phyloP scores from a whole-genome alignment of 92 coral and sea anemone genomes.

The Porites lobata region DNA sequence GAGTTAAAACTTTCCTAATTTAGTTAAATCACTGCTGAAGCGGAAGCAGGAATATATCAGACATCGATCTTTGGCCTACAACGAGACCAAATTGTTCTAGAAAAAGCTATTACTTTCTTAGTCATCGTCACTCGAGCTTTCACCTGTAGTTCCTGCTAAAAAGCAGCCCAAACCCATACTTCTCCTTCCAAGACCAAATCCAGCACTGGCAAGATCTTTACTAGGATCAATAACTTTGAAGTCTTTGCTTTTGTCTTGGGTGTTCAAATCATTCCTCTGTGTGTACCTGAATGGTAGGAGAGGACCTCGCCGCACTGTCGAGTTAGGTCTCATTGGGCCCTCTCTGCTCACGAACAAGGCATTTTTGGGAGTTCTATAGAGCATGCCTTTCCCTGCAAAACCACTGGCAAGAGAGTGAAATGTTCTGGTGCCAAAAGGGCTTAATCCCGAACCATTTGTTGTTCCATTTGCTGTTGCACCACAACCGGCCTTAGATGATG shows the following conservation, averaged over 20 bases:
- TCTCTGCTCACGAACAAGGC: slow-evolving; percentile 31
- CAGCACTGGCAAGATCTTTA: slow-evolving; percentile 92
- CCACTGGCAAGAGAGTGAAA: slow-evolving; percentile 28
- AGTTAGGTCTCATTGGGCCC: slow-evolving; percentile 28
- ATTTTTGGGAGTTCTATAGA: slow-evolving; percentile 15
- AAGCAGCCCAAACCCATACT: slow-evolving; percentile 41
- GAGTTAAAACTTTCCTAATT: too few species aligned
- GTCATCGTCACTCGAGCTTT: slow-evolving; percentile 41
- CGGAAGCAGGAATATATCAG: too few species aligned
- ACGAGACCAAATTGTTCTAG: not conserved
- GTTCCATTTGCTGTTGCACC: not conserved
- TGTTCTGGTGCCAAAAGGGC: slow-evolving; percentile 26
- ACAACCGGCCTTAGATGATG: not conserved
- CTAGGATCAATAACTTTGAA: slow-evolving; percentile 80
- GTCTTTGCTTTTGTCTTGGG: slow-evolving; percentile 25
- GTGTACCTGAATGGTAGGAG: slow-evolving; percentile 78
- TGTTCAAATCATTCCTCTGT: slow-evolving; percentile 56
- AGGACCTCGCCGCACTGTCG: slow-evolving; percentile 58
- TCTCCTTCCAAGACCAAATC: slow-evolving; percentile 73
- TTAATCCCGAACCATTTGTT: not conserved
- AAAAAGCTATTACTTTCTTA: not conserved
- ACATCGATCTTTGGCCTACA: too few species aligned
- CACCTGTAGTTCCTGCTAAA: slow-evolving; percentile 31
- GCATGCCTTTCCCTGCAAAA: slow-evolving; percentile 24
- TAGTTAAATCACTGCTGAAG: too few species aligned